Percentiles rank a stretch among this genome's conserved stretches.
These are phyloP conservation scores for Lates calcarifer DNA, from an alignment of 2,113 vertebrate genomes.

Conservation along the genomic window DNA sequence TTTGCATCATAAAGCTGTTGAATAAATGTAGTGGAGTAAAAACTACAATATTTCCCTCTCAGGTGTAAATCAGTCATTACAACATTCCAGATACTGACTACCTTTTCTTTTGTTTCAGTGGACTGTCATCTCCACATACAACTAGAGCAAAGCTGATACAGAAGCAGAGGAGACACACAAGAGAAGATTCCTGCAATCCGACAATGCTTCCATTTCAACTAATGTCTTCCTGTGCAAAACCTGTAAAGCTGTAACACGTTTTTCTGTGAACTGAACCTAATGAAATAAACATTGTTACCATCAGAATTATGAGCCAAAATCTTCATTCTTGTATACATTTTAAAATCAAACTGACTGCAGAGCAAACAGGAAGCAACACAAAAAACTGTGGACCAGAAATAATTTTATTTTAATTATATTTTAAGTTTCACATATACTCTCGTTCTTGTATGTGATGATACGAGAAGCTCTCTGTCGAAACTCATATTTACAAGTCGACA, in stretches of 20 bases:
- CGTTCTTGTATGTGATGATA: slow-evolving; percentile 8
- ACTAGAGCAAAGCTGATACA: slow-evolving; percentile 14
- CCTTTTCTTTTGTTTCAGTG: slow-evolving; percentile 47
- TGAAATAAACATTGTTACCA: slow-evolving; percentile 17
- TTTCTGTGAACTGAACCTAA: neutral
- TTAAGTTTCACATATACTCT: neutral
- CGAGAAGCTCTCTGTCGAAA: slow-evolving; percentile 18
- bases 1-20: too few species aligned
- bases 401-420: slow-evolving; percentile 51
- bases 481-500: slow-evolving; percentile 36
- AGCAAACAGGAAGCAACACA: slow-evolving; percentile 11
- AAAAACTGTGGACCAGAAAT: slow-evolving; percentile 17
- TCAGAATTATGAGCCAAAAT: neutral
- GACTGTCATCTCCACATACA: slow-evolving; percentile 20
- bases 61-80: neutral
- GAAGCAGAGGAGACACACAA: neutral
- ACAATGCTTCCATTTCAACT: neutral
- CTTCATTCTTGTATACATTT: neutral
- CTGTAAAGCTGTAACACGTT: neutral
- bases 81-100: neutral
- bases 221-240: neutral
- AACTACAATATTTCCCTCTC: neutral
- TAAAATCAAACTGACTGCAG: neutral
- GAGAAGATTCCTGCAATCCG: slow-evolving; percentile 12
- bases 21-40: neutral